Percentiles rank a stretch among this genome's conserved stretches.
Evolutionary conservation across 1,140 invertebrate species (phyloP).

Genomic region (Hylaeus volcanicus): DNA sequence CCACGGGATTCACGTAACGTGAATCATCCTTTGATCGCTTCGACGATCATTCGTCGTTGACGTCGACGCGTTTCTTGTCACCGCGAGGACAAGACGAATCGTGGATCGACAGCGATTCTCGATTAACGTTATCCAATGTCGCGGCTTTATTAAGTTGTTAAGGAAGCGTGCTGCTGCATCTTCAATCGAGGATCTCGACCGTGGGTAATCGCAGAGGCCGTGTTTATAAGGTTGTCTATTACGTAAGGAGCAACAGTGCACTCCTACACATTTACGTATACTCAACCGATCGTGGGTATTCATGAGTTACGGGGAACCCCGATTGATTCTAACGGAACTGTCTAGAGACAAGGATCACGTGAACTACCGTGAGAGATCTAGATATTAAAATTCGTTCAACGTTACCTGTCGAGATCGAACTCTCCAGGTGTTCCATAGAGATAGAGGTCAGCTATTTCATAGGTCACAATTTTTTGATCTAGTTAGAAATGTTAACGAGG

Average conservation of each 20-base stretch:
- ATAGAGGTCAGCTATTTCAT: background rate
- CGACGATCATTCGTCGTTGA: background rate
- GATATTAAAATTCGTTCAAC: background rate
- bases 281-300: background rate
- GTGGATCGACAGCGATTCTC: background rate
- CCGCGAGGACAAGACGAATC: background rate
- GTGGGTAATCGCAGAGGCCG: background rate
- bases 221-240: background rate
- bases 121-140: constrained; percentile 5
- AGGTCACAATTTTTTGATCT: background rate
- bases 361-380: background rate
- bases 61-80: too few species aligned
- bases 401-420: background rate
- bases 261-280: background rate
- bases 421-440: background rate
- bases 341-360: background rate
- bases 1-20: too few species aligned
- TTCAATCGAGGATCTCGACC: background rate
- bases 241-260: constrained; percentile 2
- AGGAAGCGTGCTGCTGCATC: background rate
- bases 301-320: background rate
- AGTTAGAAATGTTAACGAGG: too few species aligned
- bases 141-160: constrained; percentile 7
- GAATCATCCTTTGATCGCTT: background rate
- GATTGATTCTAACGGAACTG: background rate